phyloP scores from a whole-genome alignment of 2,888 invertebrate genomes.

The Stenotaenia linearis region DNA sequence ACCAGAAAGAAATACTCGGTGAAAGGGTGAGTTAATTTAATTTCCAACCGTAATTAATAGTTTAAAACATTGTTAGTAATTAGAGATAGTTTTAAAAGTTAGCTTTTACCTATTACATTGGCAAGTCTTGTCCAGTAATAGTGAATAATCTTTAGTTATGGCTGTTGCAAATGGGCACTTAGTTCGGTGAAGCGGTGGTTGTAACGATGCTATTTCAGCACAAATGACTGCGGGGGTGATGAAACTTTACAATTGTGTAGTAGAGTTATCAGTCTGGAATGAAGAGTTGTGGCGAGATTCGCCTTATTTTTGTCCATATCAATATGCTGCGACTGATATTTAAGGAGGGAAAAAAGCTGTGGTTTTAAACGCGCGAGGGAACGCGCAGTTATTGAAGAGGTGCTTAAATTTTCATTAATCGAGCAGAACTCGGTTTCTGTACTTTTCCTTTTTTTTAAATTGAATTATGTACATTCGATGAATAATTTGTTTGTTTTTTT shows the following conservation, averaged over 20 bases:
- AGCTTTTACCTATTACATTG: neutral
- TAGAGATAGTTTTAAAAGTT: neutral
- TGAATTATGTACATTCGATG: too few relatives aligned
- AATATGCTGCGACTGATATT: neutral
- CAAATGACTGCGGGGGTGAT: neutral
- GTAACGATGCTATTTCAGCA: conserved; percentile 19
- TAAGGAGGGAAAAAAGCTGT: neutral
- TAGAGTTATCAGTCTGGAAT: neutral
- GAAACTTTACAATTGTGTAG: conserved; percentile 19
- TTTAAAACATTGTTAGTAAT: neutral
- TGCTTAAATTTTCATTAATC: neutral
- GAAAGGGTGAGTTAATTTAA: neutral
- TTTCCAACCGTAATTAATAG: neutral
- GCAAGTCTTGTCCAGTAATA: conserved; percentile 1
- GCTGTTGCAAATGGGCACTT: neutral
- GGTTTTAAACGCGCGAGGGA: neutral
- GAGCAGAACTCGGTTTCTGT: neutral
- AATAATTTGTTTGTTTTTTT: too few relatives aligned
- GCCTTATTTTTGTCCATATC: neutral
- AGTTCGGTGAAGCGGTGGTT: conserved; percentile 1
- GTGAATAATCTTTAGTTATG: conserved; percentile 13
- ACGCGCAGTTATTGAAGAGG: neutral
- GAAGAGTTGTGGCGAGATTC: neutral
- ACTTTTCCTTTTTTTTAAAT: too few relatives aligned
- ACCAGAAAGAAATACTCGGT: too few relatives aligned